phyloP scores from a whole-genome alignment of 2,797 vertebrate genomes.

The Scomberomorus guttatus region DNA sequence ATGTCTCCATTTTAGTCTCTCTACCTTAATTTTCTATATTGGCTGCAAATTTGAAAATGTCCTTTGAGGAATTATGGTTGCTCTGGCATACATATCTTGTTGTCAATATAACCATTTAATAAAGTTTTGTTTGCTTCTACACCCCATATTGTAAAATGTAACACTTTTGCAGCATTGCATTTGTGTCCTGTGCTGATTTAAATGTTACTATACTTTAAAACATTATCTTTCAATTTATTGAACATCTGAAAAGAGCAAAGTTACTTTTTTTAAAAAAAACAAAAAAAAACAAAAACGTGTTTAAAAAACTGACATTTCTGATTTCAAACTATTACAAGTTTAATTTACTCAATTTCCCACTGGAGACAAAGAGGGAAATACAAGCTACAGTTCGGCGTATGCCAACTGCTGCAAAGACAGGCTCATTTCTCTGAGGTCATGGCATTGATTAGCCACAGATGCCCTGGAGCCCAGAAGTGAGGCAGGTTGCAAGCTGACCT shows the following conservation, averaged over 20 bases:
- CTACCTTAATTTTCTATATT: neutral
- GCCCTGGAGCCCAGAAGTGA: constrained; percentile 69
- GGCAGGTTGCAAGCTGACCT: constrained; percentile 79
- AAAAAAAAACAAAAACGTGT: too few relatives aligned
- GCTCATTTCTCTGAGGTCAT: constrained; percentile 80
- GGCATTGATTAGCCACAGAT: constrained; percentile 80
- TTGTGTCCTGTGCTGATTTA: neutral
- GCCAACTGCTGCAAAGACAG: constrained; percentile 62
- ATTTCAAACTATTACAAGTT: constrained; percentile 11
- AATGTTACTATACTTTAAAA: neutral
- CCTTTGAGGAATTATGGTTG: neutral
- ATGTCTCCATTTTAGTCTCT: neutral
- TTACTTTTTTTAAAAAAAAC: too few relatives aligned
- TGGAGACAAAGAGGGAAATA: constrained; percentile 47
- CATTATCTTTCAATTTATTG: neutral
- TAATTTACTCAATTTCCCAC: constrained; percentile 10
- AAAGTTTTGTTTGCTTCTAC: constrained; percentile 8
- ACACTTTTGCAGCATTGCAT: constrained; percentile 1
- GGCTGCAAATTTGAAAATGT: neutral
- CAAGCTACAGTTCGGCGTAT: constrained; percentile 50
- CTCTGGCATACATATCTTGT: neutral
- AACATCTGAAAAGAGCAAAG: neutral
- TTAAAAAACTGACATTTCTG: neutral
- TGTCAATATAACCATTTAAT: constrained; percentile 38
- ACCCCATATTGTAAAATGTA: constrained; percentile 14